Evolutionary conservation across 1,140 invertebrate genomes (phyloP).

Genomic region (Formica exsecta): DNA sequence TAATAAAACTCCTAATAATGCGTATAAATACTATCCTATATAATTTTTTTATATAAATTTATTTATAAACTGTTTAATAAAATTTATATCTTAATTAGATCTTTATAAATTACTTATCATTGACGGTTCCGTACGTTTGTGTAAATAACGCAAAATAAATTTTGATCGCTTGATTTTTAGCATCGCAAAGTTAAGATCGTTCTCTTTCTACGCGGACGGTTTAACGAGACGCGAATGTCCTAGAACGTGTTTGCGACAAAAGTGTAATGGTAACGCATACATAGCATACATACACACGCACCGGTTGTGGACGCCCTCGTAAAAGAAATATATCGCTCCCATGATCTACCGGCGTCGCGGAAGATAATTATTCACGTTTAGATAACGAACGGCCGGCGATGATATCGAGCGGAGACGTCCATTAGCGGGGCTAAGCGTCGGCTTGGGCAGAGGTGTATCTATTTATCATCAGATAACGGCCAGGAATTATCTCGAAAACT

Average conservation of each 20-base stretch:
- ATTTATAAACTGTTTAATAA: too few relatives aligned
- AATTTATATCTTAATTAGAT: too few relatives aligned
- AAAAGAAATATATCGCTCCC: slow-evolving; percentile 72
- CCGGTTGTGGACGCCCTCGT: slow-evolving; percentile 50
- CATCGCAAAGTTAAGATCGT: neutral
- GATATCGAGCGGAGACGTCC: slow-evolving; percentile 81
- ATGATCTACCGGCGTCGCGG: slow-evolving; percentile 74
- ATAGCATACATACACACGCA: neutral
- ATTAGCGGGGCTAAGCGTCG: slow-evolving; percentile 79
- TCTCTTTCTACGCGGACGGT: slow-evolving; percentile 28
- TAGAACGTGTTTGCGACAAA: slow-evolving; percentile 29
- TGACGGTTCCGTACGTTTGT: neutral
- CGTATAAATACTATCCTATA: neutral
- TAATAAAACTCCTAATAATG: slow-evolving; percentile 37
- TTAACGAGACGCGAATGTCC: slow-evolving; percentile 54
- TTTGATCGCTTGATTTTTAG: neutral
- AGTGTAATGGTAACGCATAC: neutral
- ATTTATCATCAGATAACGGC: slow-evolving; percentile 82
- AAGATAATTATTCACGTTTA: slow-evolving; percentile 84
- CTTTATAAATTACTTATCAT: neutral
- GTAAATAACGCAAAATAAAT: neutral
- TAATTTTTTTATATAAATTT: too few relatives aligned
- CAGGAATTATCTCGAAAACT: slow-evolving; percentile 79
- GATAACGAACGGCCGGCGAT: slow-evolving; percentile 83
- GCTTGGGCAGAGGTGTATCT: slow-evolving; percentile 76